Conservation (phyloP, 2,888 invertebrate species). For the Serripes groenlandicus region DNA sequence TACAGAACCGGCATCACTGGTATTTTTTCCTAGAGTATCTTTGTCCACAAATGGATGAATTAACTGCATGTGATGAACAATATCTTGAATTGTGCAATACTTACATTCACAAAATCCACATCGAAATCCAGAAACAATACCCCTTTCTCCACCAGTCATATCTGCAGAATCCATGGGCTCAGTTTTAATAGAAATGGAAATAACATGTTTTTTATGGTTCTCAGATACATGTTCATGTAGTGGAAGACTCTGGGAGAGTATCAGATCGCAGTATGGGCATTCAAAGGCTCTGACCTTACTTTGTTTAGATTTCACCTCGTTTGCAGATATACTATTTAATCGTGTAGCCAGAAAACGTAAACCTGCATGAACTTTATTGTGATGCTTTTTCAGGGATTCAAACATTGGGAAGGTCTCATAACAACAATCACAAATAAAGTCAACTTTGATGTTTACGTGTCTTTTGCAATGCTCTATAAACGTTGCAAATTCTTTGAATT, state of each 20-base stretch:
- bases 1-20: neutral
- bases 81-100: conserved; percentile 32
- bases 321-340: conserved; percentile 2
- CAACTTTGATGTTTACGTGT: conserved; percentile 47
- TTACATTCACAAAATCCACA: conserved; percentile 47
- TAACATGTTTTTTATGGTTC: conserved; percentile 33
- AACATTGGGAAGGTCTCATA: conserved; percentile 13
- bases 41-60: conserved; percentile 38
- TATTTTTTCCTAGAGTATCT: neutral
- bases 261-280: conserved; percentile 58
- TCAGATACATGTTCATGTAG: conserved; percentile 38
- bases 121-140: conserved; percentile 29
- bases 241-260: conserved; percentile 37
- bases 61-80: conserved; percentile 48
- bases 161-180: conserved; percentile 8
- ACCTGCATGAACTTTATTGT: conserved; percentile 21
- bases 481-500: conserved; percentile 10
- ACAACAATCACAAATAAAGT: conserved; percentile 36
- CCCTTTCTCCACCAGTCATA: neutral
- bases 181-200: conserved; percentile 23
- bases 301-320: conserved; percentile 12
- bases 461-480: conserved; percentile 24
- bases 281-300: conserved; percentile 46
- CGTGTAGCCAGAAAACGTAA: neutral
- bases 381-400: conserved; percentile 39